Evolutionary conservation across 2,797 vertebrate species (phyloP), one percentile per base, ranked within the genome.

Genomic region (Pogoniulus pusillus): DNA sequence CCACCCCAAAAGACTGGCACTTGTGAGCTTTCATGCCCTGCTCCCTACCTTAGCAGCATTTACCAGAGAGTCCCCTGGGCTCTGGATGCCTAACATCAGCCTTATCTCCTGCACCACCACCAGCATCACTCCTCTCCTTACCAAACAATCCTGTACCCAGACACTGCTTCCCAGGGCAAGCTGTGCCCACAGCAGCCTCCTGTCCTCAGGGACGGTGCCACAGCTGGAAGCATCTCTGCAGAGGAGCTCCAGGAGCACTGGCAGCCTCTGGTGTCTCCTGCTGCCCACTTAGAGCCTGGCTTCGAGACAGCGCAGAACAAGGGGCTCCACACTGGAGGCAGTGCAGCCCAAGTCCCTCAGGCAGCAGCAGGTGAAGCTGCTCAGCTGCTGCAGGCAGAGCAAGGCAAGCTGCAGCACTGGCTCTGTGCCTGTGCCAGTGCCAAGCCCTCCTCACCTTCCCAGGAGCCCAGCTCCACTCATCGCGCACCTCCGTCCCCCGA

Each of bases 341-440:
- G 29, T 0, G 1, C 41, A 60, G 35, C 85, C 45, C 47, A 32
- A 20, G 11, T 51, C 55, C n/a, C 58, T 32, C 37, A 34, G 49
- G 16, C 10, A 35, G 54, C 39, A 45, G 19, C 0, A 20, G 12
- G 15, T 14, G 4, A 72, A 51, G 9, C 9, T 9, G 7, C 23
- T 51, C 54, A 16, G n/a, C 23, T 26, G 6, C 20, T 16, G 37
- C 63, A 60, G 64, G 58, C 13, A 59, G 65, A 84, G 59, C 32
- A 35, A 17, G 19, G 47, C 20, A 55, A 76, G 47, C 27, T 47
- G 10, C 10, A 20, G 30, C n/a, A 37, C 2, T 14, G 23, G 16
- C 30, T 57, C 68, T 26, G 7, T 6, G 9, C 19, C 9, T 26
- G 9, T 41, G n/a, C n/a, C n/a, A n/a, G n/a, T n/a, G 14, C 10